Percentiles rank a stretch among this genome's conserved stretches.
phyloP scores from a whole-genome alignment of 2,888 invertebrate species.

The Mactromeris polynyma region DNA sequence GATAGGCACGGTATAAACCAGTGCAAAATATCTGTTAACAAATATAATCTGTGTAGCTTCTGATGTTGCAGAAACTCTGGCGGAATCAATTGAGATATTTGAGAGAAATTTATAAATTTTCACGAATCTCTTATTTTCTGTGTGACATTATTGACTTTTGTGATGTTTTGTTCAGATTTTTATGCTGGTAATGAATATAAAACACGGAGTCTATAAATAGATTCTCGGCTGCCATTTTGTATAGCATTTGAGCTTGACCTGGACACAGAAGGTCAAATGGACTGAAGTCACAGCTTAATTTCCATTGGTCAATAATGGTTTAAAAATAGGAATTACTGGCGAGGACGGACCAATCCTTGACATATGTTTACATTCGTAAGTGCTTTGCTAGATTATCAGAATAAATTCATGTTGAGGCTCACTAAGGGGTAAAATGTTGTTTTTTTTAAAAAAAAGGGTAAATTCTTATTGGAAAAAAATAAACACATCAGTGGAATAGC shows the following conservation, averaged over 20 bases:
- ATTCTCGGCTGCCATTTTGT: slow-evolving; percentile 63
- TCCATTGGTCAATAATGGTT: slow-evolving; percentile 59
- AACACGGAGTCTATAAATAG: slow-evolving; percentile 55
- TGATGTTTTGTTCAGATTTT: background rate
- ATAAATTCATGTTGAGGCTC: background rate
- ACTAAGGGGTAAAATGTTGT: background rate
- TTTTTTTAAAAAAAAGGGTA: background rate
- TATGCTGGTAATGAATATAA: slow-evolving; percentile 36
- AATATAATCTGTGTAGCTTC: background rate
- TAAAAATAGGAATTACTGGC: slow-evolving; percentile 29
- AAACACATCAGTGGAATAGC: background rate
- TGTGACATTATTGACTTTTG: background rate
- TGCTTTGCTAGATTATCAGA: background rate
- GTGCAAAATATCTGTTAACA: background rate
- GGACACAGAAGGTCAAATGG: slow-evolving; percentile 64
- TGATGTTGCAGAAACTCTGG: background rate
- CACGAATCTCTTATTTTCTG: background rate
- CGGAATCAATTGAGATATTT: background rate
- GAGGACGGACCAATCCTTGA: background rate
- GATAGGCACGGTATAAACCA: background rate
- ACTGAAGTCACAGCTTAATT: slow-evolving; percentile 32
- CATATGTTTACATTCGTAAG: background rate
- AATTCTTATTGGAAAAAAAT: slow-evolving; percentile 5
- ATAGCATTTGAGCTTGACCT: slow-evolving; percentile 55
- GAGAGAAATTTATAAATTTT: background rate